Base-by-base conservation (phyloP, 2,797 vertebrate species). In the Enoplosus armatus region DNA sequence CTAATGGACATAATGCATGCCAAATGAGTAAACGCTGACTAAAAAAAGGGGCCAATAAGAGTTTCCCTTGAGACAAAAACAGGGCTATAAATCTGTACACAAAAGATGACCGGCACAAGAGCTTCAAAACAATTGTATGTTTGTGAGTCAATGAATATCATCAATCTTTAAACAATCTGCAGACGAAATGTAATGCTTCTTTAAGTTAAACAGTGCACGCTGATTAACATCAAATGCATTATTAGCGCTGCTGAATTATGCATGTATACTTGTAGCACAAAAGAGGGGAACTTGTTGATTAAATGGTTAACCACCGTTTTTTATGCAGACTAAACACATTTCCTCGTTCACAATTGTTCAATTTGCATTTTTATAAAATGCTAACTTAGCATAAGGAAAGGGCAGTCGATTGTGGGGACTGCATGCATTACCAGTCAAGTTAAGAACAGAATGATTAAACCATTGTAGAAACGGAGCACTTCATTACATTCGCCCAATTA, bases 281-380 rank as follows among this genome's bases (percentile, higher is more conserved):
- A 88, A 65, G 47, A 75, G 14, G 20, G 35, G 11, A 33, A 78
- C 60, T 83, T 89, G 84, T 89, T 90, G 85, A 89, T 88, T 84
- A 85, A 93, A 91, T 60, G 45, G 89, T 87, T 90, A 89, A 92
- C 75, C 61, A 22, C 51, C 47, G 35, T 76, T 78, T n/a, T 89
- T 93, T 88, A 80, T 90, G 83, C 81, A 83, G 79, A 90, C 75
- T 86, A 79, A 77, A 90, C 86, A 85, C 51, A 84, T 90, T 93
- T 80, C 41, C 73, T 48, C 54, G 75, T 86, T 85, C 72, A 75
- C 71, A 79, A 69, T 80, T 88, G 82, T 89, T 88, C 41, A 86
- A 92, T 91, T 92, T 90, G 80, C 90, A 92, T 93, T 77, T n/a
- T 84, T 82, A 90, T 88, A 86, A 92, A 90, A 82, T 92, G 83